Percentiles rank a stretch among this genome's conserved stretches.
These are phyloP conservation scores for Eublepharis macularius DNA, from an alignment of 2,113 vertebrate species.

Conservation along the genomic window DNA sequence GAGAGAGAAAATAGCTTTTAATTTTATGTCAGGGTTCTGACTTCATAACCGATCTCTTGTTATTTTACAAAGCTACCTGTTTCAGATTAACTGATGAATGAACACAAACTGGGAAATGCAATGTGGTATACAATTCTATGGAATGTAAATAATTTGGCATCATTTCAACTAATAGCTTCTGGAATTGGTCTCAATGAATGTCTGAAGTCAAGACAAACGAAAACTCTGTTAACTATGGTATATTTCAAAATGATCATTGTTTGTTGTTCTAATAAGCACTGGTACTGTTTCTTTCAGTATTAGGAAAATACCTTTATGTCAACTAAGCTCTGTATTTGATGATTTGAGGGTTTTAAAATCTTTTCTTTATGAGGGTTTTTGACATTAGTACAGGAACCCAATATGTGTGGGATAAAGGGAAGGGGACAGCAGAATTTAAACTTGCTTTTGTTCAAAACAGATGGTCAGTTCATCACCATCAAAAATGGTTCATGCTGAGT, in stretches of 20 bases:
- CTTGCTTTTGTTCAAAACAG: no score
- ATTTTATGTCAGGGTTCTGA: neutral
- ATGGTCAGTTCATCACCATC: no score
- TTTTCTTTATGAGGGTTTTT: no score
- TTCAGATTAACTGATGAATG: slow-evolving; percentile 16
- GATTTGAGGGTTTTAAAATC: no score
- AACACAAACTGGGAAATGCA: slow-evolving; percentile 23
- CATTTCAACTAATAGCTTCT: slow-evolving; percentile 39
- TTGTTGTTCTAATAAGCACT: neutral
- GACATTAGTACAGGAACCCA: no score
- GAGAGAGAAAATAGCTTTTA: neutral
- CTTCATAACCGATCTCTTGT: neutral
- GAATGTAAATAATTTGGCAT: slow-evolving; percentile 26
- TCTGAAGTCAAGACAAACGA: slow-evolving; percentile 2
- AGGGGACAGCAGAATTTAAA: no score
- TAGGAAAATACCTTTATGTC: neutral
- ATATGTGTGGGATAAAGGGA: no score
- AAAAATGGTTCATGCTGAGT: no score
- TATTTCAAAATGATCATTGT: slow-evolving; percentile 25
- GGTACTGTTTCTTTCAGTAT: neutral
- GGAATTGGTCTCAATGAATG: slow-evolving; percentile 12
- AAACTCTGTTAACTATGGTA: slow-evolving; percentile 10
- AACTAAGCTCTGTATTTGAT: no score
- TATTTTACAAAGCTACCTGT: neutral
- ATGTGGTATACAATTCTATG: slow-evolving; percentile 1